A percentile compares a stretch with the other conserved stretches of the same genome.
Evolutionary conservation across 2,113 vertebrate genomes (phyloP).

Genomic region (Mastomys natalensis): DNA sequence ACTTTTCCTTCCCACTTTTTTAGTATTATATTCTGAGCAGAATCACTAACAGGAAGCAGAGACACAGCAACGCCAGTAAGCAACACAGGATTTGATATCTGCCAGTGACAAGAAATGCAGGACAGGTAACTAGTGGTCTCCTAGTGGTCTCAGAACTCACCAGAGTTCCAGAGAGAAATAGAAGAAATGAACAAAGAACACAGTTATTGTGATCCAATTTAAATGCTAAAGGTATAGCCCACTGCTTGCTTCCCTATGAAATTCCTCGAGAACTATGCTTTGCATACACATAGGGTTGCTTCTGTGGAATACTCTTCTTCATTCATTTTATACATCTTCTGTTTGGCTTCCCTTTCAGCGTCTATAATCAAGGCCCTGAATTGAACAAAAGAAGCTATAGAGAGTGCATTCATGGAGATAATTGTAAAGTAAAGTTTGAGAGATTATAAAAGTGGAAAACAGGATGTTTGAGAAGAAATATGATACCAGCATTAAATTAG

Average conservation of each 20-base stretch:
- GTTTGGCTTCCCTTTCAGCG: not conserved
- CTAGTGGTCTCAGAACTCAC: not conserved
- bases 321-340: rapidly evolving
- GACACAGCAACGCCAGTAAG: rapidly evolving
- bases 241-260: not conserved
- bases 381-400: not conserved
- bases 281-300: rapidly evolving
- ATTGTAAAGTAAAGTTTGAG: not conserved
- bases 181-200: not conserved
- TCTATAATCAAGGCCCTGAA: rapidly evolving
- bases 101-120: rapidly evolving
- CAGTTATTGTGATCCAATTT: not conserved
- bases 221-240: not conserved
- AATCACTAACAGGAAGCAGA: rapidly evolving
- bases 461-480: not conserved
- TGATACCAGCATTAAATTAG: not conserved
- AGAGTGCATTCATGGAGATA: not conserved
- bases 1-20: not conserved
- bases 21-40: not conserved
- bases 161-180: not conserved
- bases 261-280: not conserved
- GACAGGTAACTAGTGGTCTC: rapidly evolving
- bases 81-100: not conserved
- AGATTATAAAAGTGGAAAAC: not conserved
- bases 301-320: not conserved